Evolutionary conservation across 2,888 invertebrate genomes (phyloP), one percentile per base, ranked within the genome.

Genomic region (Eupithecia exiguata): DNA sequence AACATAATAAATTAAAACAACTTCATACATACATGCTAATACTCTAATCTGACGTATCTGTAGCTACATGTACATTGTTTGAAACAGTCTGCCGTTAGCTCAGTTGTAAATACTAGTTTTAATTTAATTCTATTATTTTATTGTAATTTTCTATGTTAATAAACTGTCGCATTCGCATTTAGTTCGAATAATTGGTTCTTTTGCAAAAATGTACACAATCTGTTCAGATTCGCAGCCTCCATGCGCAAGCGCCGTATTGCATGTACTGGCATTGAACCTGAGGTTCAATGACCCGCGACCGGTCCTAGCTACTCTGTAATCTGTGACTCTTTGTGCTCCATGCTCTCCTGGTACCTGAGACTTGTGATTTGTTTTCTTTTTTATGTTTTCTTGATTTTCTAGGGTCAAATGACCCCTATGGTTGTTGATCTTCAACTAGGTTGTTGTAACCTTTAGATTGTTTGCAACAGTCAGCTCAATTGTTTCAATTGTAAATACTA

Each of bases 251-350:
- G 25, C 10, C 21, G n/a, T 18, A 53, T 21, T 53, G 53, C 58
- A 58, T 58, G 49, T 53, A 53, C 58, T 58, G 75, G 72, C 75
- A 75, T 73, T 75, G 75, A 75, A 75, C 75, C 70, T 68, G 53
- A 61, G 63, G 75, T 72, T 72, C 75, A 21, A 49, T 66, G 70
- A 75, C 72, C 75, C 72, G 71, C 70, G 68, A 75, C 75, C 75
- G 75, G 75, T 75, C 61, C 61, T 1, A 16, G 63, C 58, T 71
- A 16, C 40, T 46, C 38, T 5, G 21, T 40, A 53, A 3, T 25
- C 72, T 72, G 68, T 70, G 70, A 43, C 67, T 40, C 72, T 72
- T 75, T 75, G 75, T 75, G 68, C 72, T 69, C 40, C 25, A 46
- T 70, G 70, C 30, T n/a, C 36, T 43, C 68, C 65, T 73, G 62